phyloP scores from a whole-genome alignment of 2,888 invertebrate genomes.

The Dynastes tityus region DNA sequence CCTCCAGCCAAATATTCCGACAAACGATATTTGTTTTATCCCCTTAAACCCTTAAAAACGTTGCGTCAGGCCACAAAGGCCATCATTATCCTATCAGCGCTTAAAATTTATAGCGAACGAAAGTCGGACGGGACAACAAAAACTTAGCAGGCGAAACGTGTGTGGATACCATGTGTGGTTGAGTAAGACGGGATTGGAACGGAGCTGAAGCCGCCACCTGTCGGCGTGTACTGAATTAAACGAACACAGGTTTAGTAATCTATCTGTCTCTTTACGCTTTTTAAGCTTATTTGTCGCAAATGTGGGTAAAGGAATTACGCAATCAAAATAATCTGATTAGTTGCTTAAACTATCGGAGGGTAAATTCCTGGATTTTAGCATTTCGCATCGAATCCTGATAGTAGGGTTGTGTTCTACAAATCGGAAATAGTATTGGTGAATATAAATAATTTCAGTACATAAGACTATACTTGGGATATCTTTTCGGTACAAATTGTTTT shows the following conservation, averaged over 20 bases:
- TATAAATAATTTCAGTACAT: too few species aligned
- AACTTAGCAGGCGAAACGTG: not conserved
- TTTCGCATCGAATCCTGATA: too few species aligned
- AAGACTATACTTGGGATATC: too few species aligned
- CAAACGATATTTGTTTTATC: slow-evolving; percentile 1
- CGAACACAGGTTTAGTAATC: not conserved
- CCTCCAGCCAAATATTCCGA: not conserved
- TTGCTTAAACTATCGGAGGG: too few species aligned
- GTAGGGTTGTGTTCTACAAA: too few species aligned
- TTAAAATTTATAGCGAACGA: not conserved
- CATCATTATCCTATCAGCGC: slow-evolving; percentile 6
- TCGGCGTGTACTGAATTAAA: not conserved
- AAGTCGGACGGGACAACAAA: not conserved
- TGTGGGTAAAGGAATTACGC: not conserved
- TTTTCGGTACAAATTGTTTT: too few species aligned
- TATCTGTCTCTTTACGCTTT: not conserved
- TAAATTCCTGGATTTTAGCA: too few species aligned
- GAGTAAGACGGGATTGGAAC: too few species aligned
- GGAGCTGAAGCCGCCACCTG: not conserved
- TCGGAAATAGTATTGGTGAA: too few species aligned
- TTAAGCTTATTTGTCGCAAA: not conserved
- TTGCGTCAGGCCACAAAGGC: not conserved
- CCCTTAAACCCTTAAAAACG: not conserved
- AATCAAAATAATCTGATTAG: too few species aligned
- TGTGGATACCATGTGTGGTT: too few species aligned